phyloP scores from a whole-genome alignment of 1,140 invertebrate species.

The Diachasma alloeum region DNA sequence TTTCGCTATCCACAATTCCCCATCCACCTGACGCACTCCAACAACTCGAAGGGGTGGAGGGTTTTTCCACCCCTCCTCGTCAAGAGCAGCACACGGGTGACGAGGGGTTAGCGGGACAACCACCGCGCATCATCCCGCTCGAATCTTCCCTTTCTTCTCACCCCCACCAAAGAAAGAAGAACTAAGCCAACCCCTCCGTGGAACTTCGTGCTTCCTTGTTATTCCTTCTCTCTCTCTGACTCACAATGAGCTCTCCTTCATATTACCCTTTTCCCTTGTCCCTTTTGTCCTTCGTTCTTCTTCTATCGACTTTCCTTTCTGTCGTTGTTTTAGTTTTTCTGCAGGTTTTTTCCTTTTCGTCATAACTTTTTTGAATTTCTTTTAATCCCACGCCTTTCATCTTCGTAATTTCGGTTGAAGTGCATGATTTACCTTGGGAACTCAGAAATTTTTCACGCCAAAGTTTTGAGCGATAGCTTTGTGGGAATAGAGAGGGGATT shows the following conservation, averaged over 20 bases:
- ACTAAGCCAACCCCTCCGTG: neutral
- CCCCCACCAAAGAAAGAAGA: neutral
- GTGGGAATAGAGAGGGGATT: neutral
- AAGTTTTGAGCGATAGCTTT: neutral
- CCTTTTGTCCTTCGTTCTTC: constrained; percentile 8
- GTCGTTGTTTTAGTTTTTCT: neutral
- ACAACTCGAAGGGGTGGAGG: constrained; percentile 14
- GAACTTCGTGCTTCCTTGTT: neutral
- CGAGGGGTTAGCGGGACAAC: neutral
- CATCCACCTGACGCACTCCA: constrained; percentile 12
- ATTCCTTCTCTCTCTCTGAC: constrained; percentile 1
- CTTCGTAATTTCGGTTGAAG: constrained; percentile 1
- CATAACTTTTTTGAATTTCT: neutral
- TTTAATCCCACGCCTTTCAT: neutral
- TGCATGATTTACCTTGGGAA: neutral
- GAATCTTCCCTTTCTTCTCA: neutral
- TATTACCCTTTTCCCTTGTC: neutral
- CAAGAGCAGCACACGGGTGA: neutral
- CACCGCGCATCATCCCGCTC: constrained; percentile 22
- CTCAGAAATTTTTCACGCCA: neutral
- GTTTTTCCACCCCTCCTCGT: constrained; percentile 15
- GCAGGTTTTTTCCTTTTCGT: neutral
- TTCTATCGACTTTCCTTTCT: neutral
- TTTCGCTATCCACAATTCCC: neutral
- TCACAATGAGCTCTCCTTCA: neutral